Evolutionary conservation across 2,113 vertebrate species (phyloP).

Genomic region (Serinus canaria): DNA sequence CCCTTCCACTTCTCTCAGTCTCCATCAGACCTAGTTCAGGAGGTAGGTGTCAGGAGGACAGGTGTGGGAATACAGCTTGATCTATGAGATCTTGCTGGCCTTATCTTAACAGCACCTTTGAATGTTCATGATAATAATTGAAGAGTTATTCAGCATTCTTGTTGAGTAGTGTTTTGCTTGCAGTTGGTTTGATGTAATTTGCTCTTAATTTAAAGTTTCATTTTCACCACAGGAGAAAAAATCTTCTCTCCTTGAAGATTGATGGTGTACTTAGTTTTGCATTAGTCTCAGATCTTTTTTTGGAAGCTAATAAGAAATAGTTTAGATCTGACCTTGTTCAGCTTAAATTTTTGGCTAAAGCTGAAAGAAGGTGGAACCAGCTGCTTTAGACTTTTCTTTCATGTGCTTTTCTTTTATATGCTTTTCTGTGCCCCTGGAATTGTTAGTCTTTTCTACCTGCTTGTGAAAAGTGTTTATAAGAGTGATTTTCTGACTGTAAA

Average conservation of each 20-base stretch:
- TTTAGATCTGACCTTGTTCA: neutral
- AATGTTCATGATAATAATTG: neutral
- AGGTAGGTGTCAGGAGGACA: neutral
- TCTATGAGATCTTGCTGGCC: neutral
- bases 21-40: neutral
- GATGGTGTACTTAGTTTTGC: neutral
- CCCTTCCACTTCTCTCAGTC: neutral
- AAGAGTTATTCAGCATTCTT: neutral
- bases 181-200: neutral
- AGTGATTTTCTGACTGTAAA: neutral
- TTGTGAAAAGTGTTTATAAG: neutral
- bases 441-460: neutral
- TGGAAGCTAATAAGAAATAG: neutral
- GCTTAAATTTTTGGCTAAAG: neutral
- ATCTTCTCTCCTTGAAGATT: neutral
- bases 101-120: neutral
- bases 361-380: neutral
- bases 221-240: neutral
- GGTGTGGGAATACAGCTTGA: neutral
- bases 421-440: neutral
- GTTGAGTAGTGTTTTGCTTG: neutral
- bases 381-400: neutral
- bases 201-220: neutral
- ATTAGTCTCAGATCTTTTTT: neutral
- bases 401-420: neutral